Evolutionary conservation across 2,113 vertebrate species (phyloP).

Genomic region (Myodes glareolus): DNA sequence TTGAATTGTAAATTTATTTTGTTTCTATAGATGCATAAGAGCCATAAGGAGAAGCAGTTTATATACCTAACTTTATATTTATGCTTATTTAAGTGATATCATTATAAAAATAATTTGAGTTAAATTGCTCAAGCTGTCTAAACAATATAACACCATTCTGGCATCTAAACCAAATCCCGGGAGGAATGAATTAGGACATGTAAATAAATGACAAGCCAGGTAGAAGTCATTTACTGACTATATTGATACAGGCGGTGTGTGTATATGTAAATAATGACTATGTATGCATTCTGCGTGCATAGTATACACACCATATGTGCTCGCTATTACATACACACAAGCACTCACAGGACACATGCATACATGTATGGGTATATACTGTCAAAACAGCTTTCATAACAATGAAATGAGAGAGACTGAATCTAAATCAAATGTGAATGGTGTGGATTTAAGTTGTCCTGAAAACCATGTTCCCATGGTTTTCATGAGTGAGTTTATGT

Average conservation of each 20-base stretch:
- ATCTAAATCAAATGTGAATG: background rate
- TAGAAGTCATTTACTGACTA: background rate
- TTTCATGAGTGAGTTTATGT: background rate
- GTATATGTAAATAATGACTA: background rate
- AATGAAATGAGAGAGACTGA: background rate
- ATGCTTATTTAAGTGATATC: slow-evolving; percentile 55
- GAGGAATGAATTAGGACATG: background rate
- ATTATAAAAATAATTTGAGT: slow-evolving; percentile 68
- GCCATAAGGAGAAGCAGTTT: background rate
- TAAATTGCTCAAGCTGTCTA: slow-evolving; percentile 51
- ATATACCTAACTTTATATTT: slow-evolving; percentile 42
- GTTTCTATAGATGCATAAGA: slow-evolving; percentile 23
- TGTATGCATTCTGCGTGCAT: background rate
- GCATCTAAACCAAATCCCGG: background rate
- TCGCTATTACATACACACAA: background rate
- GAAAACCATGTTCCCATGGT: background rate
- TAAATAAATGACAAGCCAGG: background rate
- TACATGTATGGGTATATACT: background rate
- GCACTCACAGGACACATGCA: no score
- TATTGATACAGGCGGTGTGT: no score
- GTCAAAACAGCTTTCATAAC: background rate
- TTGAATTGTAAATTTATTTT: slow-evolving; percentile 62
- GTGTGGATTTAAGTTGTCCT: background rate
- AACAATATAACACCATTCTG: slow-evolving; percentile 14
- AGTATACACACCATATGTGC: background rate